Conservation (phyloP, 1,140 invertebrate genomes). For the Apis florea region DNA sequence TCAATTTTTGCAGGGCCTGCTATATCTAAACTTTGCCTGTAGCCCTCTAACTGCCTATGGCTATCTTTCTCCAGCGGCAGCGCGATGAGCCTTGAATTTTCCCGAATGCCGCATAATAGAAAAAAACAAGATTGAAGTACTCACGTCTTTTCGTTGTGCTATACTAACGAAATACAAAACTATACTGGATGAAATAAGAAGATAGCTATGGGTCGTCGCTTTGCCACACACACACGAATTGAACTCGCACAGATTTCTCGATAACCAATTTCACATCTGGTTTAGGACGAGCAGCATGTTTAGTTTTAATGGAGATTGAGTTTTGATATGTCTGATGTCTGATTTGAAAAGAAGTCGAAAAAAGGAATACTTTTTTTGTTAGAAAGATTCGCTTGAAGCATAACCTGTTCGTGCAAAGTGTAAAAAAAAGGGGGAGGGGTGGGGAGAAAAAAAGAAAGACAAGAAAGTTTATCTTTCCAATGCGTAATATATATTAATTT, state of each 20-base stretch:
- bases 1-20: constrained; percentile 66
- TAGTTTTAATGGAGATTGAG: constrained; percentile 9
- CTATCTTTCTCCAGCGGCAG: constrained; percentile 64
- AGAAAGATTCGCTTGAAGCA: constrained; percentile 9
- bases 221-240: constrained; percentile 51
- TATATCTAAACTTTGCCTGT: constrained; percentile 69
- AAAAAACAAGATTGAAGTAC: constrained; percentile 51
- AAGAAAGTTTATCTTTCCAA: background rate
- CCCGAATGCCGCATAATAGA: constrained; percentile 51
- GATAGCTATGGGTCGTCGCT: constrained; percentile 66
- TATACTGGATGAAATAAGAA: constrained; percentile 57
- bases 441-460: background rate
- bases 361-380: background rate
- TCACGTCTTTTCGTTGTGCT: constrained; percentile 34
- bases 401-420: background rate
- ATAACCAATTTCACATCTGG: constrained; percentile 21
- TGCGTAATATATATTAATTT: background rate
- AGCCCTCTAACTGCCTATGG: constrained; percentile 66
- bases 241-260: constrained; percentile 43
- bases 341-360: constrained; percentile 10
- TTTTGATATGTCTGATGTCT: constrained; percentile 20
- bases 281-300: constrained; percentile 24
- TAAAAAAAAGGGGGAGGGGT: background rate
- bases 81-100: constrained; percentile 56
- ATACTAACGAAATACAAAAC: constrained; percentile 47